Conservation (phyloP, 2,888 invertebrate genomes). For the Spicauda simplicius region DNA sequence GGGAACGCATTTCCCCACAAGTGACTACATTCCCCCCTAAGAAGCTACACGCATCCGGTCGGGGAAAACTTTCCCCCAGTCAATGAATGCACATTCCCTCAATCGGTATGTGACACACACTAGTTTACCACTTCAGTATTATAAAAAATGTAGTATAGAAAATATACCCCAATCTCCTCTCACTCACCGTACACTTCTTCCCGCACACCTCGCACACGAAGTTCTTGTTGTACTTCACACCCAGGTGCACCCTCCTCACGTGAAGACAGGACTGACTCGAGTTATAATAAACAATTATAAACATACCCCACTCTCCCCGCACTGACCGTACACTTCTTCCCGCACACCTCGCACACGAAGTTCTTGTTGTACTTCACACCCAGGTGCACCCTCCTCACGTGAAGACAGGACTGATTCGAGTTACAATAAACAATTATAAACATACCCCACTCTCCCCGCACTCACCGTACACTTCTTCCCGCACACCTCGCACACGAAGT, state of each 20-base stretch:
- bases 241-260: constrained; percentile 61
- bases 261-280: constrained; percentile 45
- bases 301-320: too few relatives aligned
- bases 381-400: constrained; percentile 61
- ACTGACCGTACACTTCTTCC: constrained; percentile 70
- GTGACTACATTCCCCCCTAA: too few relatives aligned
- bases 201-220: constrained; percentile 74
- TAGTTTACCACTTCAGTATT: too few relatives aligned
- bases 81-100: too few relatives aligned
- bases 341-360: constrained; percentile 71
- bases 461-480: constrained; percentile 71
- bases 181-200: constrained; percentile 67
- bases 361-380: constrained; percentile 67
- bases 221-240: constrained; percentile 64
- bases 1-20: too few relatives aligned
- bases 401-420: constrained; percentile 38
- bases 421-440: too few relatives aligned
- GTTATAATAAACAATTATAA: too few relatives aligned
- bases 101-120: too few relatives aligned
- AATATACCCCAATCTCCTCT: too few relatives aligned
- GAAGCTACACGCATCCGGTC: too few relatives aligned
- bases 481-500: constrained; percentile 71
- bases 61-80: too few relatives aligned
- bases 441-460: constrained; percentile 20
- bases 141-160: too few relatives aligned